These are phyloP conservation scores for Pangasius macronema DNA, from an alignment of 2,797 vertebrate species.

Conservation along the genomic window DNA sequence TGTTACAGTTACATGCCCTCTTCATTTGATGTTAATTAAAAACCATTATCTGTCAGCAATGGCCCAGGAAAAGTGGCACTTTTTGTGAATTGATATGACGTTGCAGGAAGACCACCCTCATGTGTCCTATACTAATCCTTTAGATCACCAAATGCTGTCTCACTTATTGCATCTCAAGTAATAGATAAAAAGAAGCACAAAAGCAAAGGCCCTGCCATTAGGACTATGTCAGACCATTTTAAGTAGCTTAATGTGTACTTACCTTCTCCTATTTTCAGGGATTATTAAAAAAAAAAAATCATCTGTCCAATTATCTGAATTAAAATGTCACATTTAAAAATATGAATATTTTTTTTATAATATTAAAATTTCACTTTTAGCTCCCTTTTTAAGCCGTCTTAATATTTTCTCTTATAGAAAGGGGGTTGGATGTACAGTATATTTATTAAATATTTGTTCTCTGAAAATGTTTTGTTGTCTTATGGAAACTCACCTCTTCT, in stretches of 20 bases:
- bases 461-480: not conserved
- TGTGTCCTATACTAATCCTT: not conserved
- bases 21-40: conserved; percentile 22
- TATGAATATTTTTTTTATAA: not conserved
- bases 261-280: not conserved
- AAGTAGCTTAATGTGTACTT: not conserved
- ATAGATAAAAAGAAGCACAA: conserved; percentile 1
- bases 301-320: not conserved
- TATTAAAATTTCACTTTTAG: not conserved
- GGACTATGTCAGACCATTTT: not conserved
- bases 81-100: conserved; percentile 6
- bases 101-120: not conserved
- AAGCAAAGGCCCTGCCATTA: not conserved
- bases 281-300: not conserved
- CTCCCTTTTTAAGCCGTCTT: not conserved
- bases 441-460: not conserved
- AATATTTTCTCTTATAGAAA: not conserved
- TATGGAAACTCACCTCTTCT: not conserved
- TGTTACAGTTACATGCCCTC: conserved; percentile 2
- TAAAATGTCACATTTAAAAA: conserved; percentile 1
- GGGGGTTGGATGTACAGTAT: not conserved
- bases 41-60: conserved; percentile 7
- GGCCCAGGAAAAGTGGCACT: conserved; percentile 18
- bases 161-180: not conserved
- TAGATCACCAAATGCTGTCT: conserved; percentile 16